Evolutionary conservation across 2,113 vertebrate species (phyloP), one percentile per base, ranked within the genome.

Genomic region (Etheostoma spectabile): DNA sequence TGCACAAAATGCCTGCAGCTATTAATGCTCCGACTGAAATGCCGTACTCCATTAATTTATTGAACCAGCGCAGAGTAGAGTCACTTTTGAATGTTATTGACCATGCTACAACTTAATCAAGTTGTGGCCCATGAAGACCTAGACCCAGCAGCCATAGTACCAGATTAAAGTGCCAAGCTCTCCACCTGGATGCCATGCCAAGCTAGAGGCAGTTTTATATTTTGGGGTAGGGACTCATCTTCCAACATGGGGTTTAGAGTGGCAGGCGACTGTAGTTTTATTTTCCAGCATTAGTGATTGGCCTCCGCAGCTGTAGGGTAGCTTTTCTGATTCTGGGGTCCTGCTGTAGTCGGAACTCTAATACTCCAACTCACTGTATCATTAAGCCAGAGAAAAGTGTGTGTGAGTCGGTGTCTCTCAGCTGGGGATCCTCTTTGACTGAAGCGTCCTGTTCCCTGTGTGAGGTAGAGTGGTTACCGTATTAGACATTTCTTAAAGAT

Each of bases 91-190:
- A 68, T 42, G 49, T 70, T 62, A 74, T 55, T n/a, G 63, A 75
- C 38, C 59, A 18, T 35, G 22, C 27, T 62, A 77, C 68, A 66
- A 51, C 66, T 80, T 74, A 48, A 69, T 67, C 65, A 51, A 45
- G 21, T 16, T 21, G 62, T 7, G 18, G 48, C 27, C 42, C 19
- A 15, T 70, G 12, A 79, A 85, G 49, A 49, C 74, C 63, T 22
- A 46, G 14, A 21, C 63, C 63, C 74, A 30, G 62, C 63, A 76
- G 73, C 21, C 66, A 61, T 56, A 80, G 18, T 56, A 71, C 55
- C 64, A 71, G 60, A 82, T 79, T 73, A 85, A 81, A 74, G 86
- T 82, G 52, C 33, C 69, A 71, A 48, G 42, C 53, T 72, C 48
- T 86, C 79, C 68, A 53, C 57, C n/a, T 70, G 56, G 46, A 76